Conservation (phyloP, 2,113 vertebrate genomes). For the Clinocottus analis region DNA sequence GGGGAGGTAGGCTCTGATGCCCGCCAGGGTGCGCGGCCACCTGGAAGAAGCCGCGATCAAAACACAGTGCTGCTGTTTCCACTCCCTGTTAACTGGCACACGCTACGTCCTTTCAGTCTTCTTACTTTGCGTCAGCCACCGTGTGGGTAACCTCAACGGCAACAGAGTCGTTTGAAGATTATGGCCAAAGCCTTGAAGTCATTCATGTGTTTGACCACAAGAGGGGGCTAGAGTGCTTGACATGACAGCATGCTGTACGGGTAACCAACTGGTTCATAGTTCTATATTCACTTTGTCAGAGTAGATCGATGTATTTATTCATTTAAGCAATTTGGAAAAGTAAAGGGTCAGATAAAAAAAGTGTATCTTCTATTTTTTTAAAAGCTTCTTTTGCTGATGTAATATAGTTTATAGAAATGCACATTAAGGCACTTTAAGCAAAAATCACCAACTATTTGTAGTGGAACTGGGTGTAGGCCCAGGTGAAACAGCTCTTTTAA, state of each 20-base stretch:
- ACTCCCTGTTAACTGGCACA: not conserved
- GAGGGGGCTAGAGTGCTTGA: constrained; percentile 38
- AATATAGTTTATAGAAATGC: not conserved
- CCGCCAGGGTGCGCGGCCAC: constrained; percentile 96
- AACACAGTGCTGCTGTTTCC: not conserved
- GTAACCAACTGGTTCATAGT: not conserved
- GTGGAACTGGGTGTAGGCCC: not conserved
- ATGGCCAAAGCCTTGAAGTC: not conserved
- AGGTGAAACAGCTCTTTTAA: not conserved
- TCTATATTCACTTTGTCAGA: not conserved
- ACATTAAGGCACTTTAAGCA: not conserved
- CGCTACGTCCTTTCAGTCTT: not conserved
- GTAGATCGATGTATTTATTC: not conserved
- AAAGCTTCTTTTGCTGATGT: not conserved
- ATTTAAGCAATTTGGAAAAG: not conserved
- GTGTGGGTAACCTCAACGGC: not conserved
- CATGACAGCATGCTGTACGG: constrained; percentile 4
- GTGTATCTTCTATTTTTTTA: too few species aligned
- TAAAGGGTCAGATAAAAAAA: not conserved
- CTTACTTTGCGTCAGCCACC: not conserved
- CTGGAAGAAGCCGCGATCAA: constrained; percentile 71
- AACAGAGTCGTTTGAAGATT: not conserved
- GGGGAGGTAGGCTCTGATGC: constrained; percentile 91
- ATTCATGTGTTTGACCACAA: constrained; percentile 66
- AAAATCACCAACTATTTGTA: too few species aligned